These are phyloP conservation scores for Ptychochromis oligacanthus DNA, from an alignment of 2,113 vertebrate genomes.

Conservation along the genomic window DNA sequence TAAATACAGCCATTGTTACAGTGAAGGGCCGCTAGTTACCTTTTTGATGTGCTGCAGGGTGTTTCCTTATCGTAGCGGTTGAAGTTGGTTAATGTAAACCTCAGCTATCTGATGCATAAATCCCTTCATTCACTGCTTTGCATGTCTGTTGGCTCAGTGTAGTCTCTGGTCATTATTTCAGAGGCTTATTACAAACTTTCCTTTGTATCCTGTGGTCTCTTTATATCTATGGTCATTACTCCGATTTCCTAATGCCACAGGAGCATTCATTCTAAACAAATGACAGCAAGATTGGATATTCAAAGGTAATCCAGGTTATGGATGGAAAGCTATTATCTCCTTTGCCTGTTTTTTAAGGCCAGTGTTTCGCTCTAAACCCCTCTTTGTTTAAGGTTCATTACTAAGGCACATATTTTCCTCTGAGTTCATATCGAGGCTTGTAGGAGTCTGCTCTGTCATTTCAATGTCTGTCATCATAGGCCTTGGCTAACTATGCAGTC, in stretches of 20 bases:
- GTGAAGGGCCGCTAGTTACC: background rate
- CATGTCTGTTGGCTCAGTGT: slow-evolving; percentile 22
- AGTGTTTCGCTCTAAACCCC: background rate
- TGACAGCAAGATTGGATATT: background rate
- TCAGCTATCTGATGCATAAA: slow-evolving; percentile 8
- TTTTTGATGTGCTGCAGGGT: background rate
- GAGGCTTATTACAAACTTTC: background rate
- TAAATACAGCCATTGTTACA: background rate
- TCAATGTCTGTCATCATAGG: slow-evolving; percentile 1
- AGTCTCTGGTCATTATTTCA: slow-evolving; percentile 13
- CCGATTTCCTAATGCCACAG: slow-evolving; percentile 26
- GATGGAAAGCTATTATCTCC: background rate
- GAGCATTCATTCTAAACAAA: slow-evolving; percentile 18
- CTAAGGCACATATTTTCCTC: background rate
- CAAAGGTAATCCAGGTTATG: slow-evolving; percentile 21
- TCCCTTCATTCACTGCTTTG: slow-evolving; percentile 26
- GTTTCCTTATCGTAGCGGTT: background rate
- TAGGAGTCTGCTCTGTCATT: slow-evolving; percentile 16
- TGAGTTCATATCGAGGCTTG: background rate
- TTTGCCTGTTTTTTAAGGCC: background rate
- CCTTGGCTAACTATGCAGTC: slow-evolving; percentile 6
- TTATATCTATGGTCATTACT: slow-evolving; percentile 39
- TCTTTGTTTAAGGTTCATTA: background rate
- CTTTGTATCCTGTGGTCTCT: slow-evolving; percentile 20
- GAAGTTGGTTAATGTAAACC: slow-evolving; percentile 1